Evolutionary conservation across 2,113 vertebrate genomes (phyloP), one percentile per base, ranked within the genome.

Genomic region (Urocitellus parryii): DNA sequence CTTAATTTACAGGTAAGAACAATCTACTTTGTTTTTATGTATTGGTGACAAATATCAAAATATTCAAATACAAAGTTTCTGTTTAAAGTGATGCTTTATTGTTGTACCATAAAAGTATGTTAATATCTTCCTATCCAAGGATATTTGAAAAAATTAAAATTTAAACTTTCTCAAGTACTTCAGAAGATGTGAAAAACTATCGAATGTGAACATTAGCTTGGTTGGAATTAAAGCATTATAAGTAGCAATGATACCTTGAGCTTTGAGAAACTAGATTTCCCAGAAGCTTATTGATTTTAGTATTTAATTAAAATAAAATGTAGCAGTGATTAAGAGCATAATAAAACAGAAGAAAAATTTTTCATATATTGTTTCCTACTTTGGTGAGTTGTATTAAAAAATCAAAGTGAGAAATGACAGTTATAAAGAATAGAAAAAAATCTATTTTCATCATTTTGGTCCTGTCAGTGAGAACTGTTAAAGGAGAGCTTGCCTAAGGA

Each of bases 281-380:
- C 42, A 95, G 90, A 97, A 97, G 73, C 8, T 81, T 32, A 78
- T 53, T 94, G 51, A 78, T 93, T 95, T 81, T 83, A 95, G 14
- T 95, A 70, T 78, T 91, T 94, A 77, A 83, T 85, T 27, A 93
- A 88, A 92, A 90, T 80, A 91, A 85, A 14, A 14, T 86, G 1
- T 58, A 84, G 32, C 34, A 97, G 63, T 86, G 73, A 97, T 97
- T 94, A 97, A 96, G 67, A 90, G n/a, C n/a, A 61, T 68, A 97
- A 90, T 90, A 96, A 65, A 82, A 88, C 79, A 65, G 74, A 51
- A 96, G 89, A 92, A 79, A 42, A 63, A 70, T 27, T 18, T 88
- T 91, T 77, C 25, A 51, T 51, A 39, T 61, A 6, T 22, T 20
- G 34, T 73, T 91, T 95, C 67, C 39, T 42, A 68, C 89, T 95